Evolutionary conservation across 2,113 vertebrate species (phyloP), one percentile per base, ranked within the genome.

Genomic region (Panthera uncia): DNA sequence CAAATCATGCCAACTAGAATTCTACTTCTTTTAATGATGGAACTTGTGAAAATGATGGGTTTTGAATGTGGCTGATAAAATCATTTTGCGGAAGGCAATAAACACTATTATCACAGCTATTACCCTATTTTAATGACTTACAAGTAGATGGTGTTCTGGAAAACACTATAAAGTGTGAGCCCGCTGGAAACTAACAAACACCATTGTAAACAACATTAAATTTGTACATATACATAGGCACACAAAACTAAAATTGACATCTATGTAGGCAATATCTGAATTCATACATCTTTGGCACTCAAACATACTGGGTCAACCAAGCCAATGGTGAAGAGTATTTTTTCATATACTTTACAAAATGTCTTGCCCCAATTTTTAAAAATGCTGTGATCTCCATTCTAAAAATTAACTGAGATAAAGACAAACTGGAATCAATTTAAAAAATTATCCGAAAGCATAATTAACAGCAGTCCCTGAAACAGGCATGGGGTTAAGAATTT

Each of bases 211-310:
- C 61, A 13, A 83, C 31, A 87, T 23, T 41, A 80, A 36, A 7
- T 36, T 1, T 81, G 48, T 45, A 9, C n/a, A 83, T 29, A 45
- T 57, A 84, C 25, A 66, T 61, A 96, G 71, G 78, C 85, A 94
- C 68, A 91, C 19, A 55, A n/a, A 63, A 71, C 61, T 82, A 81
- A 98, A 97, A 65, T 50, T 94, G 81, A 84, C 33, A 7, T 25
- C 66, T 94, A 41, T 2, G 61, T 16, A 91, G 96, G 79, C 86
- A 52, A 29, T 16, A 79, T 68, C 63, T 93, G 91, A 96, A 97
- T 84, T 95, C 93, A 96, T 29, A 84, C 48, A 82, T 84, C 97
- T 98, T 90, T 98, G 98, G 98, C 98, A 97, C 96, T 96, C 89
- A 86, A 33, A 89, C 84, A 91, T 36, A 73, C 29, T 78, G 63